These are phyloP conservation scores for Microcebus lehilahytsara DNA, from an alignment of 2,113 vertebrate genomes.

Conservation along the genomic window DNA sequence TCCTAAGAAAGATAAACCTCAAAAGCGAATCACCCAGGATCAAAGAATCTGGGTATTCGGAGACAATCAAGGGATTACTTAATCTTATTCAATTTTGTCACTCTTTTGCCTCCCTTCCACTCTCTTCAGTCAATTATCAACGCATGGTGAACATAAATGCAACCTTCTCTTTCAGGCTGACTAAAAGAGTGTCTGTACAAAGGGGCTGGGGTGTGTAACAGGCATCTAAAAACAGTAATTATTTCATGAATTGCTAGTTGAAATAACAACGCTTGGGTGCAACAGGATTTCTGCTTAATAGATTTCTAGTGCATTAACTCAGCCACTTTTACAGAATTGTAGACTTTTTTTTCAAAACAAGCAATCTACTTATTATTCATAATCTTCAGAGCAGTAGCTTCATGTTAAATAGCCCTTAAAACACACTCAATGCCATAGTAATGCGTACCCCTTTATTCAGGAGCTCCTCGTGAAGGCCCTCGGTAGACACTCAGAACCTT, in stretches of 20 bases:
- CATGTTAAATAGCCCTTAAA: slow-evolving; percentile 48
- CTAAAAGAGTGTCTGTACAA: not conserved
- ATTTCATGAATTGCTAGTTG: not conserved
- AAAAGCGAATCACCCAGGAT: not conserved
- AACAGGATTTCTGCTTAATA: not conserved
- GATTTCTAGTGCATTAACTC: not conserved
- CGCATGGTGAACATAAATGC: not conserved
- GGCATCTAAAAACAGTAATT: not conserved
- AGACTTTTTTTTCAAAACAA: slow-evolving; percentile 40
- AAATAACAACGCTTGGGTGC: not conserved
- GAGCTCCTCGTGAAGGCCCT: not conserved
- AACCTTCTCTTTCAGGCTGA: not conserved
- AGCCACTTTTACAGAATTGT: slow-evolving; percentile 43
- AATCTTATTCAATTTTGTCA: fast-evolving
- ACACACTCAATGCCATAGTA: not conserved
- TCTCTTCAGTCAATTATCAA: not conserved
- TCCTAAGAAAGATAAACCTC: not conserved
- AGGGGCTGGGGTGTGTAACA: fast-evolving
- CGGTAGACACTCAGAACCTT: not conserved
- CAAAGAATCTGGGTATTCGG: not conserved
- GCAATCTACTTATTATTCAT: not conserved
- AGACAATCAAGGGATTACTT: not conserved
- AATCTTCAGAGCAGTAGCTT: not conserved
- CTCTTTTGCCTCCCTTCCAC: not conserved
- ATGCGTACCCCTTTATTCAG: not conserved